Evolutionary conservation across 1,140 invertebrate genomes (phyloP).

Genomic region (Diplogasteroides magnus): DNA sequence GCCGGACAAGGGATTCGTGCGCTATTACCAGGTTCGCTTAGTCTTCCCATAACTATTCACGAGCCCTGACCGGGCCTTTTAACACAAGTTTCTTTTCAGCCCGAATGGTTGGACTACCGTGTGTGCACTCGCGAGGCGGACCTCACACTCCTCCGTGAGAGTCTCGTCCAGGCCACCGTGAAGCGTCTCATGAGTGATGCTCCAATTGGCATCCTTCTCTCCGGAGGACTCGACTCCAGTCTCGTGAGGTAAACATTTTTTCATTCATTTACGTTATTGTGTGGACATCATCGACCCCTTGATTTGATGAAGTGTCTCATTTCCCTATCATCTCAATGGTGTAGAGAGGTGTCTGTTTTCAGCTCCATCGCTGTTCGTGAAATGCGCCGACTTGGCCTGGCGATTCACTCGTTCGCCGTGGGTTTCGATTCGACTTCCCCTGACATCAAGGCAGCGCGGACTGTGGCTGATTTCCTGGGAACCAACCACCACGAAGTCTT

Average conservation of each 20-base stretch:
- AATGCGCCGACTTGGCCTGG: conserved; percentile 36
- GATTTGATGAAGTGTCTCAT: too few species aligned
- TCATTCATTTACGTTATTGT: too few species aligned
- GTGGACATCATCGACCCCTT: too few species aligned
- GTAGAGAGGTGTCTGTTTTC: too few species aligned
- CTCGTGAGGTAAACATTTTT: conserved; percentile 33
- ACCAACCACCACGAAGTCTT: conserved; percentile 52
- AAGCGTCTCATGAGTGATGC: conserved; percentile 55
- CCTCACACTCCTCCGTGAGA: conserved; percentile 35
- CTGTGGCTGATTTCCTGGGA: conserved; percentile 48
- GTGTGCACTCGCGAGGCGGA: conserved; percentile 27
- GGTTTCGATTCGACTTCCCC: conserved; percentile 47
- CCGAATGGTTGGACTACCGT: conserved; percentile 42
- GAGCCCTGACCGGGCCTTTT: not conserved
- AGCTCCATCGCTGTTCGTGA: conserved; percentile 50
- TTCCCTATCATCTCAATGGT: too few species aligned
- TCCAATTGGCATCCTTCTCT: conserved; percentile 50
- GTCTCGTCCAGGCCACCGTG: conserved; percentile 41
- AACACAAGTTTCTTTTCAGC: conserved; percentile 20
- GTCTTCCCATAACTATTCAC: too few species aligned
- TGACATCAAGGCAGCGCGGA: conserved; percentile 48
- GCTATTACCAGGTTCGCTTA: conserved; percentile 28
- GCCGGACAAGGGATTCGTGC: conserved; percentile 45
- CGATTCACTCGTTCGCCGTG: conserved; percentile 49
- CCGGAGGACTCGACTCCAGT: conserved; percentile 53